Conservation (phyloP, 2,888 invertebrate genomes). For the Biston stratarius region DNA sequence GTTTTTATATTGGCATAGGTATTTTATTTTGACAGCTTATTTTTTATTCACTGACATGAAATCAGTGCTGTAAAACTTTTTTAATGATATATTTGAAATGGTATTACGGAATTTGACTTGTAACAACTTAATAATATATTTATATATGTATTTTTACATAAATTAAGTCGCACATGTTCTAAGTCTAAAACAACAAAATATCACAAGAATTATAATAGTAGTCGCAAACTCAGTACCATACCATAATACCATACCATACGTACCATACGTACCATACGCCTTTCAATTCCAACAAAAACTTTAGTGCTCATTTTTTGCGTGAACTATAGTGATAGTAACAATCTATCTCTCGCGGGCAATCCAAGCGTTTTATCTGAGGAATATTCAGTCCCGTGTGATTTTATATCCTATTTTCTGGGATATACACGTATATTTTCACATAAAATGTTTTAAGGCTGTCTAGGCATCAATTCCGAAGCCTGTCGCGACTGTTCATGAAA, state of each 20-base stretch:
- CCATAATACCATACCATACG: too few species aligned
- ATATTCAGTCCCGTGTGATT: slow-evolving; percentile 29
- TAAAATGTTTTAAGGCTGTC: slow-evolving; percentile 29
- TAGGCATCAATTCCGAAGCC: slow-evolving; percentile 22
- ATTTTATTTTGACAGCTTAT: too few species aligned
- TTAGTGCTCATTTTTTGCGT: slow-evolving; percentile 39
- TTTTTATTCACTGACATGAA: too few species aligned
- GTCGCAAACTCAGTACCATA: background rate
- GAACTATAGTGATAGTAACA: slow-evolving; percentile 25
- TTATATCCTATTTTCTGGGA: slow-evolving; percentile 8
- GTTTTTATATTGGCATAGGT: too few species aligned
- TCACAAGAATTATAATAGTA: too few species aligned
- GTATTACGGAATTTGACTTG: too few species aligned
- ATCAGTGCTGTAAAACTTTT: too few species aligned
- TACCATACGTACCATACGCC: slow-evolving; percentile 1
- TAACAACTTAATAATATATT: too few species aligned
- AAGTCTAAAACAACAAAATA: too few species aligned
- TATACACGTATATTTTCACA: slow-evolving; percentile 9
- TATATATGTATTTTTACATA: too few species aligned
- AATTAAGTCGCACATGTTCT: too few species aligned
- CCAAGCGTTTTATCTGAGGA: slow-evolving; percentile 21
- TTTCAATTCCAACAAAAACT: slow-evolving; percentile 42
- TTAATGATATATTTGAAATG: too few species aligned
- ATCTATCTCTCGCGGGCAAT: slow-evolving; percentile 23
- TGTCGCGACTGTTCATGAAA: slow-evolving; percentile 27